These are phyloP conservation scores for Araneus ventricosus DNA, from an alignment of 1,140 invertebrate genomes.

Conservation along the genomic window DNA sequence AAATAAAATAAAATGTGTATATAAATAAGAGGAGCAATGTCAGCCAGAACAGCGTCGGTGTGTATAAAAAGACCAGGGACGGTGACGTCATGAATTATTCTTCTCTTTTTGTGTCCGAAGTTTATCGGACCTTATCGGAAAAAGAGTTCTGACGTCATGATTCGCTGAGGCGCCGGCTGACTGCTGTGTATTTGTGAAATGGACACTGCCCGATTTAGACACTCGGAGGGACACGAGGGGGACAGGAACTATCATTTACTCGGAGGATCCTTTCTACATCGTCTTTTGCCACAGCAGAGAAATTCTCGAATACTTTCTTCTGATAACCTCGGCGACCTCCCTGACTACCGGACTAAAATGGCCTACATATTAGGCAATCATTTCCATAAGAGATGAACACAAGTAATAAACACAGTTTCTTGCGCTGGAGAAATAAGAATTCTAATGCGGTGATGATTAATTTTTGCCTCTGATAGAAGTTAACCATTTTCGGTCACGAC, in stretches of 20 bases:
- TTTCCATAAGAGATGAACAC: no score
- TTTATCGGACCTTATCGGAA: slow-evolving; percentile 54
- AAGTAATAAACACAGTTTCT: no score
- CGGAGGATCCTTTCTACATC: not conserved
- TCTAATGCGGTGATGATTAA: no score
- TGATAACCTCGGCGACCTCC: not conserved
- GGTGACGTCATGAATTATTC: slow-evolving; percentile 50
- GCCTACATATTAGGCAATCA: no score
- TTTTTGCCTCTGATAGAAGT: no score
- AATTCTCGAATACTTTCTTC: not conserved
- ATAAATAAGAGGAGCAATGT: not conserved
- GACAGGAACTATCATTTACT: not conserved
- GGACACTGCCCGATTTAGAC: slow-evolving; percentile 43
- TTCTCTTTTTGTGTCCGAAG: slow-evolving; percentile 21
- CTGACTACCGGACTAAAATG: no score
- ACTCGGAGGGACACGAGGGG: not conserved
- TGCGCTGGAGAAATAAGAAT: no score
- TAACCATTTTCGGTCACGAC: no score
- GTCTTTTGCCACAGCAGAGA: not conserved
- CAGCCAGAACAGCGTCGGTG: slow-evolving; percentile 26
- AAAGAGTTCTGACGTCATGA: slow-evolving; percentile 49
- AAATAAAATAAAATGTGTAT: not conserved
- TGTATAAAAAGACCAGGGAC: slow-evolving; percentile 28
- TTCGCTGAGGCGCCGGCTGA: slow-evolving; percentile 39
- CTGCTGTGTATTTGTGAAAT: slow-evolving; percentile 51